A percentile compares a stretch with the other conserved stretches of the same genome.
phyloP scores from a whole-genome alignment of 2,113 vertebrate genomes.

The Opisthocomus hoazin region DNA sequence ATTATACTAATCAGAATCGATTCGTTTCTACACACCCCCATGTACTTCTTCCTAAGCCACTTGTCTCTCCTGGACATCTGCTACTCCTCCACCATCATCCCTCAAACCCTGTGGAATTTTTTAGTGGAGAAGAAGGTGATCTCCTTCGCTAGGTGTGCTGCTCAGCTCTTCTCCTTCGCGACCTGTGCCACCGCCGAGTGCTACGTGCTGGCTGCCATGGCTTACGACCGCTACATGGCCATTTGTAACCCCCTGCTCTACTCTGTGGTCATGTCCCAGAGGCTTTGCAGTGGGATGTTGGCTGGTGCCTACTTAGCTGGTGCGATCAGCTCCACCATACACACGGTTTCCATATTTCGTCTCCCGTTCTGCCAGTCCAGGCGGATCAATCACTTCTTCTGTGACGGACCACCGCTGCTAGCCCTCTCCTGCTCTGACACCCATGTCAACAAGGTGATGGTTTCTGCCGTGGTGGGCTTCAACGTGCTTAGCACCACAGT shows the following conservation, averaged over 20 bases:
- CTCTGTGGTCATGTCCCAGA: not conserved
- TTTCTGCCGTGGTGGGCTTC: not conserved
- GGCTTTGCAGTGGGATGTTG: not conserved
- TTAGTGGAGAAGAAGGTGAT: not conserved
- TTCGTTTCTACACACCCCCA: not conserved
- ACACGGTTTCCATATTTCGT: not conserved
- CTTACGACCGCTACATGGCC: conserved; percentile 20
- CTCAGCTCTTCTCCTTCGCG: conserved; percentile 18
- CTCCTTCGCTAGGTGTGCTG: not conserved
- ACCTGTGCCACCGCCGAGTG: not conserved
- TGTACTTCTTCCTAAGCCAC: conserved; percentile 42
- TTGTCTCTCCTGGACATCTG: conserved; percentile 2
- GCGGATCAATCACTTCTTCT: conserved; percentile 20
- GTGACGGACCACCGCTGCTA: not conserved
- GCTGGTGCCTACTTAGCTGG: not conserved
- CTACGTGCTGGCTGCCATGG: conserved; percentile 45
- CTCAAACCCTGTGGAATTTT: not conserved
- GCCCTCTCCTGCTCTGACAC: conserved; percentile 15
- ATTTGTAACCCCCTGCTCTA: conserved; percentile 38
- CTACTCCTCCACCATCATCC: conserved; percentile 21
- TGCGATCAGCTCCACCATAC: not conserved
- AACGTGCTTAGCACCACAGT: not conserved
- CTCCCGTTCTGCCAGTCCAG: not conserved
- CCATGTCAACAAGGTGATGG: not conserved
- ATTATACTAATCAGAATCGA: not conserved